phyloP scores from a whole-genome alignment of 2,888 invertebrate species.

The Coelopa pilipes region DNA sequence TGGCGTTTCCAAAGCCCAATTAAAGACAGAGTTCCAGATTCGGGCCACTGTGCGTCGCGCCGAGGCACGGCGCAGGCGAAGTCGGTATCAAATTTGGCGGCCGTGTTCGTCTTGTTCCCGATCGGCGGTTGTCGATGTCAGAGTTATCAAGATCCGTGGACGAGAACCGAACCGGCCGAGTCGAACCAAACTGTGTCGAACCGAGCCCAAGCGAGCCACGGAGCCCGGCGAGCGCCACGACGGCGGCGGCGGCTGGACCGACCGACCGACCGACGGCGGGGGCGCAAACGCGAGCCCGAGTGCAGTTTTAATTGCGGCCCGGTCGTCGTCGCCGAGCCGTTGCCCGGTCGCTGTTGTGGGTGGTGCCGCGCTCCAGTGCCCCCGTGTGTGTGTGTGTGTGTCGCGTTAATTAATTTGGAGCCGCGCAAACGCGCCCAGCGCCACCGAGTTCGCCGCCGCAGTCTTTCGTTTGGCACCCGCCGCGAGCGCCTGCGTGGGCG shows the following conservation, averaged over 20 bases:
- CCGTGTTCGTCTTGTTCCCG: constrained; percentile 38
- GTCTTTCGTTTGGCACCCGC: constrained; percentile 4
- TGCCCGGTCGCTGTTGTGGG: neutral
- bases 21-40: no score
- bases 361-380: neutral
- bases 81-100: constrained; percentile 41
- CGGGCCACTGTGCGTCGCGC: no score
- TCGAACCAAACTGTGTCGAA: neutral
- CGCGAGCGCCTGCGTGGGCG: neutral
- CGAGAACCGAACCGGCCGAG: constrained; percentile 17
- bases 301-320: no score
- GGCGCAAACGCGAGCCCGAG: no score
- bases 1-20: no score
- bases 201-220: neutral
- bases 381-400: neutral
- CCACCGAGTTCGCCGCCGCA: constrained; percentile 1
- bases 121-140: constrained; percentile 32
- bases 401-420: neutral
- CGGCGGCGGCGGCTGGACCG: no score
- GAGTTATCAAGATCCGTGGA: constrained; percentile 41
- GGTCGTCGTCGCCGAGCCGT: neutral
- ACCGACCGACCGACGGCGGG: no score
- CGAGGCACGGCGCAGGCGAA: constrained; percentile 19
- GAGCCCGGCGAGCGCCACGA: no score
- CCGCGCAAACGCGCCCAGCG: no score